Base-by-base conservation (phyloP, 1,140 invertebrate species). In the Heterodera carotae region DNA sequence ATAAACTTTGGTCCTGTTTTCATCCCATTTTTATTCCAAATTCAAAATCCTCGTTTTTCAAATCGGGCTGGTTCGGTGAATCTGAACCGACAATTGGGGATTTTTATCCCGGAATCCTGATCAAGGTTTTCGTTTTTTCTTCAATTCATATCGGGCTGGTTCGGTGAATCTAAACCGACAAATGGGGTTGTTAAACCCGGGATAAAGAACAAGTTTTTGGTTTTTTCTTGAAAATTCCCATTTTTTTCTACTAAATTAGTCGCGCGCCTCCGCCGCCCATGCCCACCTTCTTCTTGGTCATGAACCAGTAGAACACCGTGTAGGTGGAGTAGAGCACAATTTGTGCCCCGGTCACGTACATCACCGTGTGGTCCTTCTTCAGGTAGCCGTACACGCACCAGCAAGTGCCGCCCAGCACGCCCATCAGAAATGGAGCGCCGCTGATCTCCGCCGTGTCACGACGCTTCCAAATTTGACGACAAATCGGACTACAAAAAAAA, bases 401-500 rank as follows among this genome's bases (percentile, higher is more conserved):
- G 66, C 83, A 85, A 15, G 72, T 77, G 31, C 83, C 78, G 36
- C 85, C 86, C 66, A 86, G 74, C 69, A 86, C 84, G 36, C 86
- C 86, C 86, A 86, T 86, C 22, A 86, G 73, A 71, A 86, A 86
- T 12, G 85, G 86, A n/a, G 84, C 85, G 34, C 84, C 85, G 62
- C 78, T 81, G 75, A 86, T 86, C 75, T 86, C 85, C 25, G 74
- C 71, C 18, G 85, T 86, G 80, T 86, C 85, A 76, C 86, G 80
- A 70, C 85, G 76, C 69, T 88, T 86, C 85, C 85, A 86, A 33
- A 86, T 86, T 81, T 86, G 85, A 25, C 85, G 85, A 76, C 85
- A 86, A 53, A 86, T 86, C 43, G 85, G 86, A 53, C 85, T 85
- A 66, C 0, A 43, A 43, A 43, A 43, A n/a, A n/a, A n/a, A 78